Percentiles rank a stretch among this genome's conserved stretches.
phyloP scores from a whole-genome alignment of 1,140 invertebrate genomes.

The Cyclina sinensis region DNA sequence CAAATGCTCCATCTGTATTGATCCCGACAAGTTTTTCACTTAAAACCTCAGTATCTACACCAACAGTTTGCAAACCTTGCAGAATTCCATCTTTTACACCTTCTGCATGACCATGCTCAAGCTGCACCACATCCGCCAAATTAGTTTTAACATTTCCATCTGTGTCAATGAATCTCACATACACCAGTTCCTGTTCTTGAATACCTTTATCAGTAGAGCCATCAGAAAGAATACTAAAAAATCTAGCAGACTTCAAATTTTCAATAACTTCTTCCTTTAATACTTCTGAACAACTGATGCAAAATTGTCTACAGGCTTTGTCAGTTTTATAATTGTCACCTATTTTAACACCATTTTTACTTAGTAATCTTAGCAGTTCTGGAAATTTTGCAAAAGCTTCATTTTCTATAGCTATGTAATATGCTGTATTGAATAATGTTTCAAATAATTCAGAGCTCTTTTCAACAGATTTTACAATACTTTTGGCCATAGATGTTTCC shows the following conservation, averaged over 20 bases:
- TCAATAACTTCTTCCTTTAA: neutral
- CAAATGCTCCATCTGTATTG: constrained; percentile 32
- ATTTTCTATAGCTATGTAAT: constrained; percentile 48
- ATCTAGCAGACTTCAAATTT: neutral
- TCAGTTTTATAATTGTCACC: constrained; percentile 15
- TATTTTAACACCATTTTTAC: constrained; percentile 25
- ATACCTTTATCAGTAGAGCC: constrained; percentile 16
- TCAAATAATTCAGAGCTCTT: constrained; percentile 16
- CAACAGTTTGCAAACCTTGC: neutral
- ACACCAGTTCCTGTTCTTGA: constrained; percentile 19
- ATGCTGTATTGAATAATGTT: constrained; percentile 21
- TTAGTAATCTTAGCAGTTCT: neutral
- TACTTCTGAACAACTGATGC: constrained; percentile 21
- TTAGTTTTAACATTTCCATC: neutral
- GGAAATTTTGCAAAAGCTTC: constrained; percentile 39
- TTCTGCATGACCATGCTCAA: constrained; percentile 22
- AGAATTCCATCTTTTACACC: constrained; percentile 7
- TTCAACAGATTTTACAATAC: constrained; percentile 19
- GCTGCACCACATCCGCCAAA: neutral
- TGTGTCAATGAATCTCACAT: constrained; percentile 18
- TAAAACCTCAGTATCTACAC: neutral
- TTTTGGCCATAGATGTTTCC: constrained; percentile 36
- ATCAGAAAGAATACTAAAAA: too few species aligned
- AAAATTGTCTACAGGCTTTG: constrained; percentile 7
- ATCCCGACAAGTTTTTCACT: neutral